A percentile compares a stretch with the other conserved stretches of the same genome.
These are phyloP conservation scores for Octomys mimax DNA, from an alignment of 2,797 vertebrate genomes.

Conservation along the genomic window DNA sequence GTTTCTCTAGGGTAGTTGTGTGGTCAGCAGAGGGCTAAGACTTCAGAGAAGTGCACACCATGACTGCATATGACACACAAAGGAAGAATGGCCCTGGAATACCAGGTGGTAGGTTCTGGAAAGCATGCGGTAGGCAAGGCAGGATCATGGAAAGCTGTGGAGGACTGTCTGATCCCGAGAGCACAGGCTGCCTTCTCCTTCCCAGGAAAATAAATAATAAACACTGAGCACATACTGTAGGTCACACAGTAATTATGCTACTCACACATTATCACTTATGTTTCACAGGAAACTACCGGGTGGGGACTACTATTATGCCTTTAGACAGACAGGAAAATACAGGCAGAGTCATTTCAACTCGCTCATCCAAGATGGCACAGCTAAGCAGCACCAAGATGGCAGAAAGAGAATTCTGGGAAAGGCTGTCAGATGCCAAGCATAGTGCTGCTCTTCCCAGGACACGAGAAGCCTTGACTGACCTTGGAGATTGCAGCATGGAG, in stretches of 20 bases:
- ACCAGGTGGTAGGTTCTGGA: background rate
- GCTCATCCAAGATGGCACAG: background rate
- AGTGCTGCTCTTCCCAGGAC: background rate
- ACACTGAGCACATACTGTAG: background rate
- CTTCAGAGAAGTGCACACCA: background rate
- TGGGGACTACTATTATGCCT: background rate
- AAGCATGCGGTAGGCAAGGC: background rate
- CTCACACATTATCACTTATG: background rate
- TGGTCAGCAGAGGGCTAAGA: background rate
- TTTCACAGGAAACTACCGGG: background rate
- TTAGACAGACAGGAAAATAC: conserved; percentile 1
- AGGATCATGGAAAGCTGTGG: background rate
- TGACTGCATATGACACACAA: background rate
- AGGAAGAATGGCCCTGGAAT: background rate
- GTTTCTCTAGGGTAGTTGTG: background rate
- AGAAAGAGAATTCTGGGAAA: background rate
- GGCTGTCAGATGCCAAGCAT: background rate
- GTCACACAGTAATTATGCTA: background rate
- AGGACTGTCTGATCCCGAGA: background rate
- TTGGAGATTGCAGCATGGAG: background rate
- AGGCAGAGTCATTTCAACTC: background rate
- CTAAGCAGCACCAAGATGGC: background rate
- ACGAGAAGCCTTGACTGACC: background rate
- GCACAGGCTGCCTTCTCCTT: background rate
- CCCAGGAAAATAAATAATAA: background rate